These are phyloP conservation scores for Dendrocincla tyrannina DNA, from an alignment of 2,797 vertebrate genomes.

Conservation along the genomic window DNA sequence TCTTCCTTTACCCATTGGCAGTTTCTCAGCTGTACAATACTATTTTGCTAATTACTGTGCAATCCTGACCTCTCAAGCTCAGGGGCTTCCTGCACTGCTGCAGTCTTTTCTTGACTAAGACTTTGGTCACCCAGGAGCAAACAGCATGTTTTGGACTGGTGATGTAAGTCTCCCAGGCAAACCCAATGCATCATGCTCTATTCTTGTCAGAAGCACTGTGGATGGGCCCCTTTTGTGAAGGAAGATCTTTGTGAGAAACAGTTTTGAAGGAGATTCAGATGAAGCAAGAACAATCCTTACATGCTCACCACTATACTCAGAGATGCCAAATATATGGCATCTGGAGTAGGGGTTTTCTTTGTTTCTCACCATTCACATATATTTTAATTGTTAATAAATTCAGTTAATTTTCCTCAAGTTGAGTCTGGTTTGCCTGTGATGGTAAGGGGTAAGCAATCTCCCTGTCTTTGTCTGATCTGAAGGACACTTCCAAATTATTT, in stretches of 20 bases:
- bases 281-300: accelerated
- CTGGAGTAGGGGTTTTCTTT: not conserved
- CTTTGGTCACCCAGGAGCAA: not conserved
- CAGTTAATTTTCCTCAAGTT: not conserved
- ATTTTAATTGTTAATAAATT: not conserved
- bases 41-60: not conserved
- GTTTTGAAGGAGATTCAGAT: not conserved
- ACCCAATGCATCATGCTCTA: not conserved
- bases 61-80: not conserved
- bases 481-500: not conserved
- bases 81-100: not conserved
- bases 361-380: not conserved
- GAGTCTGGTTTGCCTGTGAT: not conserved
- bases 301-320: accelerated
- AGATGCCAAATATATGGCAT: not conserved
- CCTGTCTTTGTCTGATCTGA: not conserved
- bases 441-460: not conserved
- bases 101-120: not conserved
- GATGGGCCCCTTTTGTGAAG: not conserved
- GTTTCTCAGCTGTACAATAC: not conserved
- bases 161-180: not conserved
- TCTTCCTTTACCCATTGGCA: not conserved
- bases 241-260: not conserved
- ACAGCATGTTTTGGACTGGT: not conserved
- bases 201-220: not conserved